Base-by-base conservation (phyloP, 2,113 vertebrate species). In the Sialia sialis region DNA sequence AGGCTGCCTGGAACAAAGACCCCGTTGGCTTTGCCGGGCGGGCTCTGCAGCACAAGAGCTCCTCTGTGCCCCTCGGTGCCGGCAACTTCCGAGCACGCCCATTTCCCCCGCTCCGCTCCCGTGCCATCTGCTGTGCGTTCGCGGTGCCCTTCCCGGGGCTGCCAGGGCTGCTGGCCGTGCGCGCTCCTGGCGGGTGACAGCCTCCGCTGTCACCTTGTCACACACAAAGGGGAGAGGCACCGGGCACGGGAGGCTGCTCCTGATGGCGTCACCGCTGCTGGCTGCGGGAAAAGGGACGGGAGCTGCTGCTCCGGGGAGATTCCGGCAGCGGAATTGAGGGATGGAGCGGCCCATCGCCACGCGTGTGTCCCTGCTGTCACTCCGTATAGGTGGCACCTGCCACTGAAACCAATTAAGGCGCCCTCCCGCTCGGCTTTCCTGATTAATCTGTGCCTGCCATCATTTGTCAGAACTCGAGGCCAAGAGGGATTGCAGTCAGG, bases 31-130 rank as follows among this genome's bases (percentile, higher is more conserved):
- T 74, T 43, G 89, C 30, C 38, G 73, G 60, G 91, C 64, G n/a
- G 46, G 78, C 85, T 89, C 72, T 90, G 96, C 95, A 34, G 93
- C n/a, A 93, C 89, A 95, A 84, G 89, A 58, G 84, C 81, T 89
- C 46, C 69, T 89, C 87, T 95, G 87, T 95, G 56, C 34, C 66
- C 36, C n/a, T 17, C 16, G 4, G 49, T 52, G 6, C 29, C 9
- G 63, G 14, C 84, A 96, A 96, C 96, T 96, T 96, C 94, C 72
- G 72, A 84, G 95, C 58, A 39, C 70, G 13, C 7, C 4, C 34
- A 23, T 89, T 73, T 77, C 52, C 62, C 11, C 3, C 21, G 70
- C 38, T 73, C 14, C 59, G 46, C 36, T 83, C 81, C 46, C 2
- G 78, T 10, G 9, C 96, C 96, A 92, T 93, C 95, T 87, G 87